Percentiles rank a stretch among this genome's conserved stretches.
phyloP scores from a whole-genome alignment of 1,140 invertebrate genomes.

The Drosophila tani region DNA sequence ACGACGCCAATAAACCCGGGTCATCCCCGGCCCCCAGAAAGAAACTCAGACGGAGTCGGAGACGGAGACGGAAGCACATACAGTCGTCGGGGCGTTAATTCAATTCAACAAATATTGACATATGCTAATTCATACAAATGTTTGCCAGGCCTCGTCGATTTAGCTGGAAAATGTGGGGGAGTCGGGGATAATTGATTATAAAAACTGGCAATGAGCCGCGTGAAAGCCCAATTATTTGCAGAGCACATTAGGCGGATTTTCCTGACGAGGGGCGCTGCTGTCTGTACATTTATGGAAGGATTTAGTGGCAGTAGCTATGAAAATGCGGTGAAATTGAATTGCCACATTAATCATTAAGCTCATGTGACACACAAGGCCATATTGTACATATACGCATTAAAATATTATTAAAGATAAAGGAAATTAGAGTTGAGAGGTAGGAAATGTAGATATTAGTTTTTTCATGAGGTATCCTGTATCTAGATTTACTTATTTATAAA shows the following conservation, averaged over 20 bases:
- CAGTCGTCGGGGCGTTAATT: slow-evolving; percentile 68
- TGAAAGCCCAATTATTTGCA: slow-evolving; percentile 82
- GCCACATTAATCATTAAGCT: slow-evolving; percentile 58
- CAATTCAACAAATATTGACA: slow-evolving; percentile 84
- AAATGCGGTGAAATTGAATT: slow-evolving; percentile 28
- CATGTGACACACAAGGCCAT: slow-evolving; percentile 1
- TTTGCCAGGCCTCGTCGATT: slow-evolving; percentile 47
- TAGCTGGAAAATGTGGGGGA: background rate
- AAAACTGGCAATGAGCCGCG: slow-evolving; percentile 78
- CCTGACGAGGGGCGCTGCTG: slow-evolving; percentile 36
- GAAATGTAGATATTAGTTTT: no score
- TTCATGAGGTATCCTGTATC: no score
- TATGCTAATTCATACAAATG: slow-evolving; percentile 83
- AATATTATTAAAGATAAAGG: no score
- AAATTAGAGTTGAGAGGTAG: no score
- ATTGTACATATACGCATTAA: background rate
- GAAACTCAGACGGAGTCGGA: slow-evolving; percentile 3
- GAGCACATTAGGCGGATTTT: slow-evolving; percentile 61
- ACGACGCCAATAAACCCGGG: slow-evolving; percentile 21
- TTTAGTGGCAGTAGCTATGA: slow-evolving; percentile 39
- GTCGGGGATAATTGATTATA: slow-evolving; percentile 77
- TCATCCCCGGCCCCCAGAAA: slow-evolving; percentile 3
- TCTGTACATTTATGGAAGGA: slow-evolving; percentile 47
- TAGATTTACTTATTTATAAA: no score
- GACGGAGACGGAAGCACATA: background rate